phyloP scores from a whole-genome alignment of 2,888 invertebrate species.

The Odontothrips loti region DNA sequence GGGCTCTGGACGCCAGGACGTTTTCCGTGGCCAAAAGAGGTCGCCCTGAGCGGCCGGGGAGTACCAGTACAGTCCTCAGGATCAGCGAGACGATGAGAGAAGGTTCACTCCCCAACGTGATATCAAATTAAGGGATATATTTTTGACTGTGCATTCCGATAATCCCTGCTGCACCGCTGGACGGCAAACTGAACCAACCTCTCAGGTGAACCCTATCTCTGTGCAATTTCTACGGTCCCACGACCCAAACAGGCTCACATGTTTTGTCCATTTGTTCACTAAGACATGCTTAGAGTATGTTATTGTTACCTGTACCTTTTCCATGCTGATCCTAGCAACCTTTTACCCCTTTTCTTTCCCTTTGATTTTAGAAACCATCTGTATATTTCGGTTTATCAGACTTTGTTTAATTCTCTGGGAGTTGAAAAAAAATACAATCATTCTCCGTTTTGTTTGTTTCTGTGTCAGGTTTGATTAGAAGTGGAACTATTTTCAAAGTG shows the following conservation, averaged over 20 bases:
- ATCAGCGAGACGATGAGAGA: no score
- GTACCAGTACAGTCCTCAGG: neutral
- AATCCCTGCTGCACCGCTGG: no score
- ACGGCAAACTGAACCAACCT: no score
- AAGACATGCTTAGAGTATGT: neutral
- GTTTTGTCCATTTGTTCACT: no score
- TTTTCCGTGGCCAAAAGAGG: neutral
- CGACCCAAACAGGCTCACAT: no score
- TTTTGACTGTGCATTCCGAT: no score
- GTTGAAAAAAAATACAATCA: neutral
- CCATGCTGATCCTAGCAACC: neutral
- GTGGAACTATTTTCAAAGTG: neutral
- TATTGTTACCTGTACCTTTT: neutral
- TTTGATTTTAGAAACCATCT: neutral
- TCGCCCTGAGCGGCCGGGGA: neutral
- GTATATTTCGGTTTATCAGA: neutral
- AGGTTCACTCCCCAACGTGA: no score
- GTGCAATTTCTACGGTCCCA: no score
- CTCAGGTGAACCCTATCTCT: no score
- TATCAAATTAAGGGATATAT: no score
- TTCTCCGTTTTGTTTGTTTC: neutral
- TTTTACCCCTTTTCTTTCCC: neutral
- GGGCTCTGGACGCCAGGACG: neutral
- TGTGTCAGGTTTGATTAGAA: neutral
- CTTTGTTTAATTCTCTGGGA: neutral